Conservation (phyloP, 2,113 vertebrate species). For the Papio anubis region DNA sequence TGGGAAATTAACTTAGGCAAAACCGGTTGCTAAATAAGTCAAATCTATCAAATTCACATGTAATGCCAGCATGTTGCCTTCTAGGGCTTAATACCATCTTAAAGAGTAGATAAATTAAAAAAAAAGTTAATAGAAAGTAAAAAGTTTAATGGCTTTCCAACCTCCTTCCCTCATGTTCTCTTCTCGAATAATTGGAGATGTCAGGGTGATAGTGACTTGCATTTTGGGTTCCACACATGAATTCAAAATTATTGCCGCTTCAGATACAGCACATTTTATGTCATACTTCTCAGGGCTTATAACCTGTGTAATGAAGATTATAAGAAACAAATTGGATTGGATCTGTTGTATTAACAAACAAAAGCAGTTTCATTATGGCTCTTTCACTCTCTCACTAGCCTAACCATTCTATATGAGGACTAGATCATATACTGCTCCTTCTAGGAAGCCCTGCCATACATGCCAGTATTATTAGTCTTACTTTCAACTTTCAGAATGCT, state of each 20-base stretch:
- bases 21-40: slow-evolving; percentile 73
- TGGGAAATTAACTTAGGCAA: slow-evolving; percentile 72
- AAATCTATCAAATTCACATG: slow-evolving; percentile 75
- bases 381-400: not conserved
- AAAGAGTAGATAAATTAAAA: slow-evolving; percentile 75
- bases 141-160: slow-evolving; percentile 89
- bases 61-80: slow-evolving; percentile 90
- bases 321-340: slow-evolving; percentile 61
- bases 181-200: slow-evolving; percentile 96
- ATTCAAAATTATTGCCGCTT: slow-evolving; percentile 95
- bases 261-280: slow-evolving; percentile 93
- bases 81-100: slow-evolving; percentile 84
- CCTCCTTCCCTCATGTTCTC: slow-evolving; percentile 96
- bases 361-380: slow-evolving; percentile 28
- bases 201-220: slow-evolving; percentile 98
- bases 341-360: slow-evolving; percentile 59
- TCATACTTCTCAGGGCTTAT: slow-evolving; percentile 98
- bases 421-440: not conserved
- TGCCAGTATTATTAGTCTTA: not conserved
- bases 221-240: slow-evolving; percentile 96
- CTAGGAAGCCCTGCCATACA: not conserved
- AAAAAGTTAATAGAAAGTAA: slow-evolving; percentile 73
- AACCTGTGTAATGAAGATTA: slow-evolving; percentile 84
- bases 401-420: not conserved
- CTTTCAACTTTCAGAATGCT: not conserved